These are phyloP conservation scores for Sphaeridia pumilis DNA, from an alignment of 2,888 invertebrate species.

Conservation along the genomic window DNA sequence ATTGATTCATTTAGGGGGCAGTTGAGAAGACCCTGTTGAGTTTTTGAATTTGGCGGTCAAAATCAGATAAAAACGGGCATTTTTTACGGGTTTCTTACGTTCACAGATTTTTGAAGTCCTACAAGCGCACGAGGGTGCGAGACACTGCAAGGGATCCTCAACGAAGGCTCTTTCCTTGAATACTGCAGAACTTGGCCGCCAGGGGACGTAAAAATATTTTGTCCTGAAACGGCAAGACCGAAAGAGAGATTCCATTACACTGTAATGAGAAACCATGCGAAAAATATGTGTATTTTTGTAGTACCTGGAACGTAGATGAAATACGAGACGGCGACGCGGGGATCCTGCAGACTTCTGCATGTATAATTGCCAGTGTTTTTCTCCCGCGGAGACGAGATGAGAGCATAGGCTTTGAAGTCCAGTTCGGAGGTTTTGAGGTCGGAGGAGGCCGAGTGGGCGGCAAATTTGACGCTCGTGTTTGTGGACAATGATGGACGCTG, in stretches of 20 bases:
- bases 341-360: conserved; percentile 28
- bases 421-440: too few species aligned
- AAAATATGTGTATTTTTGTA: too few species aligned
- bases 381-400: conserved; percentile 10
- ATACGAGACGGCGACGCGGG: conserved; percentile 19
- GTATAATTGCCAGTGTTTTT: conserved; percentile 31
- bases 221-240: conserved; percentile 17
- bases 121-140: conserved; percentile 27
- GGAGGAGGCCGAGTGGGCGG: too few species aligned
- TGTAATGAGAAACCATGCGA: too few species aligned
- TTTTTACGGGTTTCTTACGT: too few species aligned
- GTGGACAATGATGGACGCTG: conserved; percentile 24
- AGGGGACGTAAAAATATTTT: conserved; percentile 21
- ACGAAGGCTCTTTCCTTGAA: conserved; percentile 17
- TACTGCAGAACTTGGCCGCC: conserved; percentile 24
- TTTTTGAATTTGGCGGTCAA: too few species aligned
- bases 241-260: too few species aligned
- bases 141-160: conserved; percentile 28
- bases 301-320: conserved; percentile 31
- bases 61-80: too few species aligned
- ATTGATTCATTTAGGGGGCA: conserved; percentile 32
- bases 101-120: conserved; percentile 27
- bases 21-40: conserved; percentile 29
- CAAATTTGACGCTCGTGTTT: conserved; percentile 20
- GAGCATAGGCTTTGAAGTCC: conserved; percentile 16